Conservation (phyloP, 2,888 invertebrate species). For the Macrosoma leucophasiata region DNA sequence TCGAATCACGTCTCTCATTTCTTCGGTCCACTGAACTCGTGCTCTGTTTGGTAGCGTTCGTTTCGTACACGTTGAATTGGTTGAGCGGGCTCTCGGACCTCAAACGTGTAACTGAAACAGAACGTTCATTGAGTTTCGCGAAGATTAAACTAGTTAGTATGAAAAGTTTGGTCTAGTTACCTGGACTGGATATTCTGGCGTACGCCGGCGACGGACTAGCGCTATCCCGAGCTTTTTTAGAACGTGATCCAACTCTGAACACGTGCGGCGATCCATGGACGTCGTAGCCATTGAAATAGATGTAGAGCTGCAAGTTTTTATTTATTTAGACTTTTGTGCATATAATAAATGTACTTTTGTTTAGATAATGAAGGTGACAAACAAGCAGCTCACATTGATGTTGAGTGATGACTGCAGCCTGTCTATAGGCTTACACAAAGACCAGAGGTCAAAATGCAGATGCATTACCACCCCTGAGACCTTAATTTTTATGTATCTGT, state of each 20-base stretch:
- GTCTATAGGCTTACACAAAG: too few relatives aligned
- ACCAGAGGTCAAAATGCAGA: too few relatives aligned
- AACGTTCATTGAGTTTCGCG: conserved; percentile 11
- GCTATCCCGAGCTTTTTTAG: conserved; percentile 65
- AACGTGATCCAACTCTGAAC: conserved; percentile 87
- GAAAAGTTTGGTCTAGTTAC: too few relatives aligned
- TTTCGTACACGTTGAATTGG: conserved; percentile 57
- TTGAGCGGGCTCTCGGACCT: conserved; percentile 68
- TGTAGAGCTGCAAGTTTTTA: conserved; percentile 84
- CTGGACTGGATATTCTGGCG: conserved; percentile 71
- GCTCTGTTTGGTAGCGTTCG: conserved; percentile 50
- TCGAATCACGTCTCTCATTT: conserved; percentile 59
- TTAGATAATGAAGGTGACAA: too few relatives aligned
- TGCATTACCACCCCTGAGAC: too few relatives aligned
- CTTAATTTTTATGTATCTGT: too few relatives aligned
- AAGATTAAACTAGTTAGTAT: too few relatives aligned
- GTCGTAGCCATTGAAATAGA: conserved; percentile 95
- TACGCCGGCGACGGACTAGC: conserved; percentile 68
- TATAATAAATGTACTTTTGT: too few relatives aligned
- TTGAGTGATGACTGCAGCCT: too few relatives aligned
- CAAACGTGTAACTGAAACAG: conserved; percentile 57
- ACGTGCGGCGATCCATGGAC: conserved; percentile 89
- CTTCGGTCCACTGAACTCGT: conserved; percentile 60
- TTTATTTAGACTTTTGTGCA: too few relatives aligned
- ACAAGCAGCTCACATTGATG: too few relatives aligned